Percentiles rank a stretch among this genome's conserved stretches.
phyloP scores from a whole-genome alignment of 2,797 vertebrate genomes.

The Chromobotia macracanthus region DNA sequence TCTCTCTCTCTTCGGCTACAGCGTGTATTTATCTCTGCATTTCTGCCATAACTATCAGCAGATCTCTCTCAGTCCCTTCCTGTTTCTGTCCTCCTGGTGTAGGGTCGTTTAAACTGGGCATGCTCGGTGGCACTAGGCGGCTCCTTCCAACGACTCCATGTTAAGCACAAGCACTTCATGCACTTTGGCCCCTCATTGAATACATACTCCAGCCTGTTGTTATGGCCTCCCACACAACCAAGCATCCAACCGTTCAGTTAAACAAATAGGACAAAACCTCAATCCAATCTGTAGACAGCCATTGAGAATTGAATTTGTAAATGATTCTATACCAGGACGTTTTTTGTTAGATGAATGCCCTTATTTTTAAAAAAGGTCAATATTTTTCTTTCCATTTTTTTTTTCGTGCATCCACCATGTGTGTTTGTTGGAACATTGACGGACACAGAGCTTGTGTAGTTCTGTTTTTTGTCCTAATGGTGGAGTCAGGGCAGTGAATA shows the following conservation, averaged over 20 bases:
- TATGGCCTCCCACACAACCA: conserved; percentile 17
- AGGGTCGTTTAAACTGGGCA: conserved; percentile 65
- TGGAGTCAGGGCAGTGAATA: background rate
- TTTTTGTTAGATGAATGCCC: conserved; percentile 39
- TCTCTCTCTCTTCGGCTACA: conserved; percentile 37
- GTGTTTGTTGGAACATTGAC: no score
- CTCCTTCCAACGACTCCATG: conserved; percentile 68
- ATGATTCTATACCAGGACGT: conserved; percentile 67
- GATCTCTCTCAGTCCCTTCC: conserved; percentile 44
- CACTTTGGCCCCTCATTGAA: conserved; percentile 72
- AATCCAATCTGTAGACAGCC: background rate
- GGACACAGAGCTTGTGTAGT: background rate
- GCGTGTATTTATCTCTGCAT: conserved; percentile 43
- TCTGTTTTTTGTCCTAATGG: background rate
- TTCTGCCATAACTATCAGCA: conserved; percentile 47
- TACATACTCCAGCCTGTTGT: conserved; percentile 39
- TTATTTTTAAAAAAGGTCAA: background rate
- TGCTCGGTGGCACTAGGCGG: conserved; percentile 62
- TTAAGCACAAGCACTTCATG: conserved; percentile 83
- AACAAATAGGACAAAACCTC: background rate
- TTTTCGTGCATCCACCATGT: background rate
- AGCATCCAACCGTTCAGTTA: conserved; percentile 1
- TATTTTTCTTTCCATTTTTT: background rate
- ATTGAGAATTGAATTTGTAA: conserved; percentile 22
- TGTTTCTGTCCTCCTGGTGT: conserved; percentile 65